phyloP scores from a whole-genome alignment of 2,113 vertebrate species.

The Ondatra zibethicus region DNA sequence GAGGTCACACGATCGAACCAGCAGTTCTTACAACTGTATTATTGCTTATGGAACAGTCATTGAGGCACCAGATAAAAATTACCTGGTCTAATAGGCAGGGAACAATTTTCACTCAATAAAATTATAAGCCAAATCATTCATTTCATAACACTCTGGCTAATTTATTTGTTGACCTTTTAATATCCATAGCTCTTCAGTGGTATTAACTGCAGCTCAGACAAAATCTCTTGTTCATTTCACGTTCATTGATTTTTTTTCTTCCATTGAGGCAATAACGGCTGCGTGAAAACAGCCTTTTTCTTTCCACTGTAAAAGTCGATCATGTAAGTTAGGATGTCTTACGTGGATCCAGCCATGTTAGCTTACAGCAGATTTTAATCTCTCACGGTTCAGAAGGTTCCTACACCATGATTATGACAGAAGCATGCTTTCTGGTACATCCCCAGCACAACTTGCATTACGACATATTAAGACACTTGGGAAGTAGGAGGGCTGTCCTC shows the following conservation, averaged over 20 bases:
- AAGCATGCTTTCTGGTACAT: slow-evolving; percentile 19
- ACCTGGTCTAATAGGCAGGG: slow-evolving; percentile 87
- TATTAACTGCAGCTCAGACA: slow-evolving; percentile 94
- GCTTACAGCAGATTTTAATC: slow-evolving; percentile 81
- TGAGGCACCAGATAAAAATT: slow-evolving; percentile 90
- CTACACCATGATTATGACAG: slow-evolving; percentile 67
- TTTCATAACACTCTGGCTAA: slow-evolving; percentile 89
- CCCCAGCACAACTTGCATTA: slow-evolving; percentile 2
- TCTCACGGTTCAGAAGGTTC: slow-evolving; percentile 66
- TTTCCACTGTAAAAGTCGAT: slow-evolving; percentile 94
- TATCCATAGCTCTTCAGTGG: slow-evolving; percentile 90
- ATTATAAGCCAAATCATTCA: slow-evolving; percentile 90
- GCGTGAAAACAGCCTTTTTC: slow-evolving; percentile 93
- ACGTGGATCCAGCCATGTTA: slow-evolving; percentile 78
- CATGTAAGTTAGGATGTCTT: slow-evolving; percentile 86
- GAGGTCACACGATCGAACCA: slow-evolving; percentile 96
- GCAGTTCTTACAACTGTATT: slow-evolving; percentile 95
- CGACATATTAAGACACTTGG: background rate
- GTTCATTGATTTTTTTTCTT: slow-evolving; percentile 96
- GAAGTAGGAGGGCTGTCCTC: background rate
- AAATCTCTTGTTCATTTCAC: slow-evolving; percentile 95
- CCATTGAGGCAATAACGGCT: slow-evolving; percentile 95
- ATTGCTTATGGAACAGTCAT: slow-evolving; percentile 94
- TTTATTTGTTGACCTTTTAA: slow-evolving; percentile 91
- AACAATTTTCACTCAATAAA: slow-evolving; percentile 90